Conservation (phyloP, 1,140 invertebrate genomes). For the Pseudomyrmex gracilis region DNA sequence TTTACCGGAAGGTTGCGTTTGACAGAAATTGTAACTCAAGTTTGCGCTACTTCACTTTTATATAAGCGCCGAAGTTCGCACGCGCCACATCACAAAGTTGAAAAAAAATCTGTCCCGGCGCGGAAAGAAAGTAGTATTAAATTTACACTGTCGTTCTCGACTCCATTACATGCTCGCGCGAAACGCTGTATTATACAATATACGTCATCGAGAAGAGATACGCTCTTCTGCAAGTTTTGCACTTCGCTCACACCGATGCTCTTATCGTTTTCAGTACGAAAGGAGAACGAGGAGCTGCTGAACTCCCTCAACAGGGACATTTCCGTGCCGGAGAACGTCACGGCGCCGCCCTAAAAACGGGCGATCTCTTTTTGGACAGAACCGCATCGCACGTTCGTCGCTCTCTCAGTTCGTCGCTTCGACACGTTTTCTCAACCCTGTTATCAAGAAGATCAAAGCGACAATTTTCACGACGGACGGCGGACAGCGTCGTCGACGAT, state of each 20-base stretch:
- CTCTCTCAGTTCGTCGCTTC: slow-evolving; percentile 28
- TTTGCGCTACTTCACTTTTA: slow-evolving; percentile 12
- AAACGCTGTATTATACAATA: too few species aligned
- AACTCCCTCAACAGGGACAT: slow-evolving; percentile 83
- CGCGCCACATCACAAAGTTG: neutral
- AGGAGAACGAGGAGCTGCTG: slow-evolving; percentile 85
- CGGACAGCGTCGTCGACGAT: neutral
- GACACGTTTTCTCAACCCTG: neutral
- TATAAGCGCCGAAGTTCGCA: neutral
- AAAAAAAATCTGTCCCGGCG: slow-evolving; percentile 16
- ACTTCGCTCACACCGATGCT: neutral
- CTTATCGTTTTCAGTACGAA: slow-evolving; percentile 80
- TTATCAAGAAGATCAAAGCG: slow-evolving; percentile 8
- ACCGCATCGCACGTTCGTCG: slow-evolving; percentile 56
- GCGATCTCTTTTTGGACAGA: slow-evolving; percentile 18
- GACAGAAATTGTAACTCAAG: slow-evolving; percentile 19
- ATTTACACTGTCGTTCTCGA: neutral
- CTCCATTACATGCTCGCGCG: neutral
- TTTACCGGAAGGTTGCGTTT: slow-evolving; percentile 1
- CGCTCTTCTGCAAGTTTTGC: neutral
- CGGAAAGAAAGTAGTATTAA: neutral
- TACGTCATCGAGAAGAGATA: slow-evolving; percentile 3
- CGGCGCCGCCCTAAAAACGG: slow-evolving; percentile 71
- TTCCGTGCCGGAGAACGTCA: slow-evolving; percentile 76
- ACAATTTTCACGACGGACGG: neutral